Conservation (phyloP, 2,888 invertebrate genomes). For the Rutpela maculata region DNA sequence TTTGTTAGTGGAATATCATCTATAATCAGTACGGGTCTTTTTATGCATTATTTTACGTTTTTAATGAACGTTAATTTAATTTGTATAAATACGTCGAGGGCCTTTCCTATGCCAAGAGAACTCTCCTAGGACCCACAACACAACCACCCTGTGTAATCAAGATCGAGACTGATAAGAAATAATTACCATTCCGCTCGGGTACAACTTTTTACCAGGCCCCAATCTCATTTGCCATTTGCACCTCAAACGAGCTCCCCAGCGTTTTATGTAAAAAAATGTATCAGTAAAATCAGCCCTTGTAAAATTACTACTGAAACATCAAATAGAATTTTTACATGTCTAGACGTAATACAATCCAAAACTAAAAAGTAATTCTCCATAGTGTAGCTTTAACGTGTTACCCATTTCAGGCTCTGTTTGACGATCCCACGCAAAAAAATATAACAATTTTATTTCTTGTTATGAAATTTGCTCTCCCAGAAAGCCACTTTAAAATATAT, state of each 20-base stretch:
- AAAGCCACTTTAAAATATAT: constrained; percentile 16
- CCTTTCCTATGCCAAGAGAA: no score
- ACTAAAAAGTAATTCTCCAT: neutral
- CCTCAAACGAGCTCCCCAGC: neutral
- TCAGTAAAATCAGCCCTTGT: neutral
- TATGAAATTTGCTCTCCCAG: constrained; percentile 7
- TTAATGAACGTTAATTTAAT: no score
- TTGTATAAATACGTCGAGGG: no score
- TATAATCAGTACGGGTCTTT: no score
- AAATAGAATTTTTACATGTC: neutral
- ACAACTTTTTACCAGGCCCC: no score
- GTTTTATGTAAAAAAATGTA: neutral
- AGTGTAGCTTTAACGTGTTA: neutral
- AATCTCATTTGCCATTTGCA: no score
- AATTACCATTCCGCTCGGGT: no score
- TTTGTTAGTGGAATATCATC: no score
- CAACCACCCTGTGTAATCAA: no score
- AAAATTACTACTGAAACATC: neutral
- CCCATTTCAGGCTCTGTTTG: neutral
- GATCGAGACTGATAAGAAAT: no score
- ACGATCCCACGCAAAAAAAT: neutral
- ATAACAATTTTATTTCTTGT: constrained; percentile 1
- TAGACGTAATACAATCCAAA: neutral
- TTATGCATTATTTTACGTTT: no score
- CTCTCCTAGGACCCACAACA: no score